A percentile compares a stretch with the other conserved stretches of the same genome.
These are phyloP conservation scores for Mesoclemmys tuberculata DNA, from an alignment of 2,113 vertebrate genomes.

Conservation along the genomic window DNA sequence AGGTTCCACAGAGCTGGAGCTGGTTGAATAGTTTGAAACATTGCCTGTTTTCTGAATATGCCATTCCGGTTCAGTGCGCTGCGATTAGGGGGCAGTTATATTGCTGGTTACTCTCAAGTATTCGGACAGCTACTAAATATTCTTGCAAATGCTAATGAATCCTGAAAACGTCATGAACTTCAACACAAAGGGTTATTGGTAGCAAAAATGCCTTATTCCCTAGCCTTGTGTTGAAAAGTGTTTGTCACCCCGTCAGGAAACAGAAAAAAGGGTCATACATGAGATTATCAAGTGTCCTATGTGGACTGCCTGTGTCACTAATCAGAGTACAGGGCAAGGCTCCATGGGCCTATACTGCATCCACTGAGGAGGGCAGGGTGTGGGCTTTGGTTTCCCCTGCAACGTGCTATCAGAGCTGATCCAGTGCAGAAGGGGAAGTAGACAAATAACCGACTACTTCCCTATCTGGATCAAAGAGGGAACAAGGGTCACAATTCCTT, in stretches of 20 bases:
- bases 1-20: not conserved
- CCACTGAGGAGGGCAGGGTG: not conserved
- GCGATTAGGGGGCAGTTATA: not conserved
- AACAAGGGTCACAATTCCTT: rapidly evolving
- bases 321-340: not conserved
- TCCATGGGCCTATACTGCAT: not conserved
- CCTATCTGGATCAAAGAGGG: not conserved
- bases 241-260: not conserved
- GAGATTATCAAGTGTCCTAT: not conserved
- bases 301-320: not conserved
- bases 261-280: not conserved
- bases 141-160: slow-evolving; percentile 5
- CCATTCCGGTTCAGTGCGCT: not conserved
- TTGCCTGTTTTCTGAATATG: not conserved
- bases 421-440: not conserved
- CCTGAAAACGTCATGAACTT: not conserved
- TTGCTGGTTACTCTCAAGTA: not conserved
- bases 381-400: not conserved
- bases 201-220: not conserved
- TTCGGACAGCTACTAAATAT: slow-evolving; percentile 11
- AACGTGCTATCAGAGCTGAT: not conserved
- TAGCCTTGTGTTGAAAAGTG: not conserved
- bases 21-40: not conserved
- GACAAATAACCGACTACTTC: not conserved
- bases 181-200: not conserved